These are phyloP conservation scores for Papilio aristodemus DNA, from an alignment of 1,140 invertebrate species.

Conservation along the genomic window DNA sequence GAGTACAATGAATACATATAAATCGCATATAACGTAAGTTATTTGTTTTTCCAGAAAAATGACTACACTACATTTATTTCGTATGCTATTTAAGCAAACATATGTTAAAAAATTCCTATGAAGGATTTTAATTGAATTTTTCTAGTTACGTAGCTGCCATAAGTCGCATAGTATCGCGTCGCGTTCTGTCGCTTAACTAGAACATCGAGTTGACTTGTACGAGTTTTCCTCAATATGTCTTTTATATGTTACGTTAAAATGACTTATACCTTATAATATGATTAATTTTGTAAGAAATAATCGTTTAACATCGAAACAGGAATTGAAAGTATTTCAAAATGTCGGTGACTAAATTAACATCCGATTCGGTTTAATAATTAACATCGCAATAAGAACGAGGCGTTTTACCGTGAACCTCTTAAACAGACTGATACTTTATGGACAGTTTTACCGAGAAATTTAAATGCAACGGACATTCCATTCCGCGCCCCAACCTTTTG, in stretches of 20 bases:
- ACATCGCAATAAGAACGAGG: conserved; percentile 12
- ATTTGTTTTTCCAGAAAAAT: conserved; percentile 1
- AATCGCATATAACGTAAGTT: conserved; percentile 14
- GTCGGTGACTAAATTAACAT: background rate
- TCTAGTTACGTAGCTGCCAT: no score
- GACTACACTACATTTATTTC: background rate
- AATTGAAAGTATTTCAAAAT: background rate
- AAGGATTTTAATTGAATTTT: no score
- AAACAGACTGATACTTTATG: conserved; percentile 12
- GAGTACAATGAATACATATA: conserved; percentile 4
- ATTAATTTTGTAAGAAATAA: background rate
- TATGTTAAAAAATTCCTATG: no score
- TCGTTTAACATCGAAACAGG: background rate
- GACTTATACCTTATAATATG: no score
- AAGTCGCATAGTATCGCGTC: no score
- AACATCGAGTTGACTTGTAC: no score
- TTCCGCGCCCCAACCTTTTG: background rate
- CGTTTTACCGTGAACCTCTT: conserved; percentile 17
- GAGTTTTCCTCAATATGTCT: no score
- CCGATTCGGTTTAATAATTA: background rate
- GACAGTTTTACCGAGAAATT: conserved; percentile 27
- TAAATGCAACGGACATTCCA: conserved; percentile 27
- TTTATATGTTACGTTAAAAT: no score
- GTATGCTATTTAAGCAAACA: conserved; percentile 5
- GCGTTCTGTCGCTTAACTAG: no score